These are phyloP conservation scores for Bradypus variegatus DNA, from an alignment of 2,797 vertebrate species.

Conservation along the genomic window DNA sequence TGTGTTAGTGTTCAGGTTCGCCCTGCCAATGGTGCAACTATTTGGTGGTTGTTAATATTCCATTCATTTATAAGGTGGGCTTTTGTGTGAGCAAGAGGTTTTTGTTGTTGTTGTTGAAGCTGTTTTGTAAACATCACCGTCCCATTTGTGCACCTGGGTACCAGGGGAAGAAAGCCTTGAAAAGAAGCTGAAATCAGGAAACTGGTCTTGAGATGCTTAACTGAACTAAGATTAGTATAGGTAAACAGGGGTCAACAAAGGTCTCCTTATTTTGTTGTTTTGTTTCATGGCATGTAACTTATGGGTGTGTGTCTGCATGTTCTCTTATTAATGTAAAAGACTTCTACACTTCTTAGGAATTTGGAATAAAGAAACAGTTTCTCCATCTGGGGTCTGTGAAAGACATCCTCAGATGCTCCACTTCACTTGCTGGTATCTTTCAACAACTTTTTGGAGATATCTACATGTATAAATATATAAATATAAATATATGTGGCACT, in stretches of 20 bases:
- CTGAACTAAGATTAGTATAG: slow-evolving; percentile 11
- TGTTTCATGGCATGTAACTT: slow-evolving; percentile 40
- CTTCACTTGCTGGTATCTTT: slow-evolving; percentile 8
- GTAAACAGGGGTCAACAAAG: slow-evolving; percentile 38
- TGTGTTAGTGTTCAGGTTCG: slow-evolving; percentile 70
- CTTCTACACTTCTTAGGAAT: slow-evolving; percentile 29
- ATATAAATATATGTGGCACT: neutral
- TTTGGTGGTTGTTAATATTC: slow-evolving; percentile 66
- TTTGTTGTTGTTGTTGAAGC: slow-evolving; percentile 51
- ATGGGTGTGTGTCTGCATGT: slow-evolving; percentile 35
- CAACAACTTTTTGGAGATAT: slow-evolving; percentile 46
- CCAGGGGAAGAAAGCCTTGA: slow-evolving; percentile 32
- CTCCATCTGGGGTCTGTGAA: slow-evolving; percentile 42
- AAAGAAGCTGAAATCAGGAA: slow-evolving; percentile 44
- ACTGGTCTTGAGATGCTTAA: slow-evolving; percentile 10
- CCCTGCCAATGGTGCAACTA: slow-evolving; percentile 70
- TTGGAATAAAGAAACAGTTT: slow-evolving; percentile 40
- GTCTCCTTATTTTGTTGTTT: slow-evolving; percentile 54
- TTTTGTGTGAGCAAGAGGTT: slow-evolving; percentile 52
- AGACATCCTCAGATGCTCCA: slow-evolving; percentile 33
- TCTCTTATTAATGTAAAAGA: slow-evolving; percentile 20
- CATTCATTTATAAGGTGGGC: slow-evolving; percentile 68
- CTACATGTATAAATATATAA: neutral
- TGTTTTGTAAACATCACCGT: slow-evolving; percentile 60
- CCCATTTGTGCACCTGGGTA: slow-evolving; percentile 58